A percentile compares a stretch with the other conserved stretches of the same genome.
Conservation (phyloP, 1,140 invertebrate genomes). For the Tetraneura akinire region DNA sequence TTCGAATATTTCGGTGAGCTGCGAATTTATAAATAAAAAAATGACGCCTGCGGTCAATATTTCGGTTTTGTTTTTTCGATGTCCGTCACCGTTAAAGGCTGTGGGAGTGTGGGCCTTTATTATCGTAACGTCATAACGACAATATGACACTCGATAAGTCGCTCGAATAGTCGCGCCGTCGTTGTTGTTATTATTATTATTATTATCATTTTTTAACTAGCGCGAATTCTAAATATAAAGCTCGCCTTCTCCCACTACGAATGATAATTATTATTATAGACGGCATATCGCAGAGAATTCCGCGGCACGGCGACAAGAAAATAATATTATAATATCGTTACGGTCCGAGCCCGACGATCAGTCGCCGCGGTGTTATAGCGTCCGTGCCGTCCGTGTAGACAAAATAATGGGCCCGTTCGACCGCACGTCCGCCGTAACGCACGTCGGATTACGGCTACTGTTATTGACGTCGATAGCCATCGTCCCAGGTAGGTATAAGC, state of each 20-base stretch:
- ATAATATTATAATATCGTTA: not conserved
- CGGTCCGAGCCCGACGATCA: no score
- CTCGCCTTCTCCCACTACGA: conserved; percentile 9
- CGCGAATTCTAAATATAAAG: conserved; percentile 35
- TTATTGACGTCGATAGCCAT: not conserved
- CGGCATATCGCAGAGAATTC: not conserved
- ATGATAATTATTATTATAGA: no score
- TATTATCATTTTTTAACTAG: not conserved
- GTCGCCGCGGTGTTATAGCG: not conserved
- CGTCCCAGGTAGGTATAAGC: conserved; percentile 27
- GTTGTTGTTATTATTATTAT: no score
- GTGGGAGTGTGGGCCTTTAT: no score
- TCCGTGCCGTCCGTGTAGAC: no score
- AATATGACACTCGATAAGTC: not conserved
- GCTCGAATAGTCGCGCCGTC: no score
- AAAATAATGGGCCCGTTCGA: not conserved
- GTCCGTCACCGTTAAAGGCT: not conserved
- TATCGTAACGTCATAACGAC: no score
- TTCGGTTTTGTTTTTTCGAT: not conserved
- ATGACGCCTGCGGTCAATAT: no score
- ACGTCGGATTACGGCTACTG: not conserved
- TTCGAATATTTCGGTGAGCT: no score
- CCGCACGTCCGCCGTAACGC: not conserved
- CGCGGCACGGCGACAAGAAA: not conserved
- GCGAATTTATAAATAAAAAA: no score